phyloP scores from a whole-genome alignment of 2,888 invertebrate species.

The Leptopterna dolabrata region DNA sequence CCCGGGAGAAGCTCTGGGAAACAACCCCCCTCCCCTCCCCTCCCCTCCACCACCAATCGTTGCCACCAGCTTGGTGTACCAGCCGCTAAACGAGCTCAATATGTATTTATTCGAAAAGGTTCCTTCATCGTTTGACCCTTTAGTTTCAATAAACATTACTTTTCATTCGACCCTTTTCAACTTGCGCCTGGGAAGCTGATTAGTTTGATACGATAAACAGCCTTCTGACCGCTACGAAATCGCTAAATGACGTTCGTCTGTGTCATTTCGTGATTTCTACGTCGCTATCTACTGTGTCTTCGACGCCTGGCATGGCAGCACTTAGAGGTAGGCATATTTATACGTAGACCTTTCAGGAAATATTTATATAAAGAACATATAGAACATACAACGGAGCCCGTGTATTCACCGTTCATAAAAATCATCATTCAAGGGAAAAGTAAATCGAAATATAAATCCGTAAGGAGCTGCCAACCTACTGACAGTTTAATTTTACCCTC shows the following conservation, averaged over 20 bases:
- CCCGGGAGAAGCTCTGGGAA: slow-evolving; percentile 31
- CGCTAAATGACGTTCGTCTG: too few species aligned
- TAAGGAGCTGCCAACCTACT: too few species aligned
- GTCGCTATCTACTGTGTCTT: neutral
- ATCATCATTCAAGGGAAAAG: too few species aligned
- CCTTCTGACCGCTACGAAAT: slow-evolving; percentile 10
- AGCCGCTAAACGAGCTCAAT: slow-evolving; percentile 45
- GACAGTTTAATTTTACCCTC: too few species aligned
- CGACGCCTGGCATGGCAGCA: neutral
- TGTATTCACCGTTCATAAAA: too few species aligned
- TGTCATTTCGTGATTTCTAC: too few species aligned
- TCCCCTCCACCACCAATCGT: neutral
- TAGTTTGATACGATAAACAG: slow-evolving; percentile 34
- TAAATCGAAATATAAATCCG: too few species aligned
- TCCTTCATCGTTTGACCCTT: slow-evolving; percentile 33
- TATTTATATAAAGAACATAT: too few species aligned
- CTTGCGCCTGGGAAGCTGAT: neutral
- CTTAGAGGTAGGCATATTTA: too few species aligned
- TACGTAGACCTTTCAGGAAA: too few species aligned
- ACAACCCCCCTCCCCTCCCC: neutral
- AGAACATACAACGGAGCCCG: too few species aligned
- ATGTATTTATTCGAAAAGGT: slow-evolving; percentile 52
- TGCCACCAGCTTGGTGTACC: neutral
- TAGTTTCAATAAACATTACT: slow-evolving; percentile 19
- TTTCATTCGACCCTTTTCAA: slow-evolving; percentile 19